Percentiles rank a stretch among this genome's conserved stretches.
Conservation (phyloP, 2,888 invertebrate genomes). For the Ormia ochracea region DNA sequence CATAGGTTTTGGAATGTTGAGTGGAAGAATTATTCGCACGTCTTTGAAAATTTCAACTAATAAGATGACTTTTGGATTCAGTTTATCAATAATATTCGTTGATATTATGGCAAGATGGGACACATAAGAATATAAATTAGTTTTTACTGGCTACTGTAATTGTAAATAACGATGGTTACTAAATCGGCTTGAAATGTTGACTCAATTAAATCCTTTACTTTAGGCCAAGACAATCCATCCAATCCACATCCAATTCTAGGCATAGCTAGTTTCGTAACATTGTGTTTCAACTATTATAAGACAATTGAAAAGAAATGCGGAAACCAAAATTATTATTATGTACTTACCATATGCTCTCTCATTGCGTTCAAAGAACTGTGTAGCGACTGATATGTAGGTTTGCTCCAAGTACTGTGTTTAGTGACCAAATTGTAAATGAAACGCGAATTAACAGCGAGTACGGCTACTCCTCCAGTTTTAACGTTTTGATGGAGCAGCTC, state of each 20-base stretch:
- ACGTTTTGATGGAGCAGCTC: slow-evolving; percentile 70
- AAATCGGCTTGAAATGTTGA: slow-evolving; percentile 78
- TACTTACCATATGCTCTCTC: slow-evolving; percentile 73
- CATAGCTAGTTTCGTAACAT: slow-evolving; percentile 79
- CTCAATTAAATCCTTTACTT: slow-evolving; percentile 78
- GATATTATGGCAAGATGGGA: too few relatives aligned
- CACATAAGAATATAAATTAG: too few relatives aligned
- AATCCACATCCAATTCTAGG: slow-evolving; percentile 83
- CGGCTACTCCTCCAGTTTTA: slow-evolving; percentile 77
- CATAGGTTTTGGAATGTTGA: too few relatives aligned
- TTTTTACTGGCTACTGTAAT: too few relatives aligned
- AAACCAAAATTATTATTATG: neutral
- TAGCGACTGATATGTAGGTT: slow-evolving; percentile 77
- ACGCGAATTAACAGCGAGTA: slow-evolving; percentile 74
- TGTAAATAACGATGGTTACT: slow-evolving; percentile 78
- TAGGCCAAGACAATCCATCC: slow-evolving; percentile 80
- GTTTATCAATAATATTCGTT: too few relatives aligned
- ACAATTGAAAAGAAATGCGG: neutral
- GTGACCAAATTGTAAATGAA: slow-evolving; percentile 81
- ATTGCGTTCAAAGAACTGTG: slow-evolving; percentile 75
- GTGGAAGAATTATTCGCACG: too few relatives aligned
- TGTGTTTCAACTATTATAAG: slow-evolving; percentile 74
- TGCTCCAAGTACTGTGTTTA: slow-evolving; percentile 78
- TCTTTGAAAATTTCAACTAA: too few relatives aligned
- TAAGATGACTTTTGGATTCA: too few relatives aligned